Evolutionary conservation across 2,113 vertebrate genomes (phyloP).

Genomic region (Typhlomys cinereus): DNA sequence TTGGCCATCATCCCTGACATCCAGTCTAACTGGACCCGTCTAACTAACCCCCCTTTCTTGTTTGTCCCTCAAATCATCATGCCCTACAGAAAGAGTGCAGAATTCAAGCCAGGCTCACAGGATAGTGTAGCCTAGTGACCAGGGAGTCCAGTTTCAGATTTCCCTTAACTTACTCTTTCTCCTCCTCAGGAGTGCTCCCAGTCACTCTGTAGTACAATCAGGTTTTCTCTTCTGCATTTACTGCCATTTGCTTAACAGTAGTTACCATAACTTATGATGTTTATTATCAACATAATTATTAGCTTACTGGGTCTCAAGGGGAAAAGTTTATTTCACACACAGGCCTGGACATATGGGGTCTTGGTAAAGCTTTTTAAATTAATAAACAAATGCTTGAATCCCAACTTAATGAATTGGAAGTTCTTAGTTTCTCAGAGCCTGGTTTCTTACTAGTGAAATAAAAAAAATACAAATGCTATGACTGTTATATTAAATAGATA

Average conservation of each 20-base stretch:
- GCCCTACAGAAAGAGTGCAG: neutral
- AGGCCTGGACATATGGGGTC: neutral
- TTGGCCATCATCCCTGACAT: neutral
- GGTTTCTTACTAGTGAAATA: slow-evolving; percentile 49
- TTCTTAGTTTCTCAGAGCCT: slow-evolving; percentile 28
- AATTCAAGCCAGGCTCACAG: neutral
- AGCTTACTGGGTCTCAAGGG: neutral
- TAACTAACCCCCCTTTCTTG: neutral
- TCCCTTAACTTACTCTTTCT: neutral
- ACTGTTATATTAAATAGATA: neutral
- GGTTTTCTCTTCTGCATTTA: neutral
- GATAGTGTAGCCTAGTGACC: neutral
- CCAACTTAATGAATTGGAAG: neutral
- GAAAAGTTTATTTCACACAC: neutral
- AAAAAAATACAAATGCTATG: neutral
- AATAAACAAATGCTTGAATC: slow-evolving; percentile 14
- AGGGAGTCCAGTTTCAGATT: neutral
- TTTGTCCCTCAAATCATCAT: neutral
- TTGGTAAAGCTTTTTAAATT: slow-evolving; percentile 29
- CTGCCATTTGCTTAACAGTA: neutral
- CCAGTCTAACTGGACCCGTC: neutral
- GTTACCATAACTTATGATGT: neutral
- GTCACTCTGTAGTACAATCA: neutral
- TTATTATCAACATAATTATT: too few relatives aligned
- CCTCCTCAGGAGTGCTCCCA: neutral